Conservation (phyloP, 2,888 invertebrate genomes). For the Pyrgus malvae region DNA sequence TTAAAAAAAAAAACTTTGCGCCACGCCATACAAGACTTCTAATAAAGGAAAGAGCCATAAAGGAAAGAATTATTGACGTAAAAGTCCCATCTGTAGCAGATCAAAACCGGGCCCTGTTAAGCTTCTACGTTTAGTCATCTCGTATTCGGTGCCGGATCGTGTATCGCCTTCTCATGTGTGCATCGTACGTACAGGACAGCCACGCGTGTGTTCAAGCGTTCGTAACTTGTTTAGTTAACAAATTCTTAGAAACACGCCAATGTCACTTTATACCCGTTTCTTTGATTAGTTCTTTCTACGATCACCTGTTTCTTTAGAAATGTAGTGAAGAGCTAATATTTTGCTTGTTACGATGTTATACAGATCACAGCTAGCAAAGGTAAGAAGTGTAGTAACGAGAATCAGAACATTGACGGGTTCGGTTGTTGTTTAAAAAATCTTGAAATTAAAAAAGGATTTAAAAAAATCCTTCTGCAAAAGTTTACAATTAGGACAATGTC, state of each 20-base stretch:
- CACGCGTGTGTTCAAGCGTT: conserved; percentile 9
- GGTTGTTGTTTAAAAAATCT: too few species aligned
- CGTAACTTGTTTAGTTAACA: conserved; percentile 14
- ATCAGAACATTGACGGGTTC: too few species aligned
- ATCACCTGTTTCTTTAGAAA: not conserved
- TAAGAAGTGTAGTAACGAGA: too few species aligned
- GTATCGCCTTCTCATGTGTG: conserved; percentile 3
- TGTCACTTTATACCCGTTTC: conserved; percentile 1
- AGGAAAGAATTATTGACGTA: conserved; percentile 17
- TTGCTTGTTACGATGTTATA: too few species aligned
- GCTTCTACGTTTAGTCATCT: conserved; percentile 10
- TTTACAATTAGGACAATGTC: too few species aligned
- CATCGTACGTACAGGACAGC: not conserved
- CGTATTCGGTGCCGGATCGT: conserved; percentile 6
- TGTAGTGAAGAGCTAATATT: too few species aligned
- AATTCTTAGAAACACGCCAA: conserved; percentile 11
- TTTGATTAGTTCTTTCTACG: not conserved
- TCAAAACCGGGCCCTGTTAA: not conserved
- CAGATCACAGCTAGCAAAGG: too few species aligned
- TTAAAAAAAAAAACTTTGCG: too few species aligned
- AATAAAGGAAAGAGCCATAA: too few species aligned
- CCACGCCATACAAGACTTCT: too few species aligned
- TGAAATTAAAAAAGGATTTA: too few species aligned
- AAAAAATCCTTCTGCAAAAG: too few species aligned
- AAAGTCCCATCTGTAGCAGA: conserved; percentile 1